Base-by-base conservation (phyloP, 2,797 vertebrate species). In the Sardinella longiceps region DNA sequence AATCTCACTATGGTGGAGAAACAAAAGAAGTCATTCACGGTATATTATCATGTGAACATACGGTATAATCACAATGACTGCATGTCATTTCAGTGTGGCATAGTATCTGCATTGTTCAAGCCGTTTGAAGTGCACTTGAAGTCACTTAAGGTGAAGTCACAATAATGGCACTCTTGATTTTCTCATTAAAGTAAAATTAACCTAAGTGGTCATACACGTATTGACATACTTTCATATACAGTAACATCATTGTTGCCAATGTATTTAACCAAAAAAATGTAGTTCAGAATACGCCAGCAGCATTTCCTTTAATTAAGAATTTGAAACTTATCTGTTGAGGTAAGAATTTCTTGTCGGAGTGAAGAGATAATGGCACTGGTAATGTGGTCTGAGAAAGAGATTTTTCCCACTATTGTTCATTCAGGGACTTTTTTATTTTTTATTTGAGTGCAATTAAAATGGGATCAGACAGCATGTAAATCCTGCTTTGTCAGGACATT, bases 341-440 rank as follows among this genome's bases (percentile, higher is more conserved):
- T 14, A 66, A 66, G 25, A 66, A 66, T 33, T 66, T 66, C 10
- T 3, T 66, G 28, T 14, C 11, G 30, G 56, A 60, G 56, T 10
- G 56, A 60, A 12, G 28, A 66, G 28, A 66, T 66, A 30, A 66
- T 66, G 25, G 3, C 10, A 33, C 12, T 14, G 28, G 1, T 33
- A 66, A 14, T 66, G 56, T 60, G 56, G n/a, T 10, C 56, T 60
- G 56, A 53, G 20, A 66, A 66, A 66, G 60, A 66, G 60, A 66
- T 66, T 66, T 66, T 66, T 66, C 60, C 28, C 60, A 66, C 60
- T 30, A 15, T 30, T 66, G 11, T 33, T 14, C 4, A 9, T 33
- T 14, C 4, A 9, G 25, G 28, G 11, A 66, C 28, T 5, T 63
- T 63, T 63, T 5, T 63, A 28, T 63, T 28, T 60, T n/a, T n/a